Evolutionary conservation across 2,888 invertebrate genomes (phyloP).

Genomic region (Ochropleura plecta): DNA sequence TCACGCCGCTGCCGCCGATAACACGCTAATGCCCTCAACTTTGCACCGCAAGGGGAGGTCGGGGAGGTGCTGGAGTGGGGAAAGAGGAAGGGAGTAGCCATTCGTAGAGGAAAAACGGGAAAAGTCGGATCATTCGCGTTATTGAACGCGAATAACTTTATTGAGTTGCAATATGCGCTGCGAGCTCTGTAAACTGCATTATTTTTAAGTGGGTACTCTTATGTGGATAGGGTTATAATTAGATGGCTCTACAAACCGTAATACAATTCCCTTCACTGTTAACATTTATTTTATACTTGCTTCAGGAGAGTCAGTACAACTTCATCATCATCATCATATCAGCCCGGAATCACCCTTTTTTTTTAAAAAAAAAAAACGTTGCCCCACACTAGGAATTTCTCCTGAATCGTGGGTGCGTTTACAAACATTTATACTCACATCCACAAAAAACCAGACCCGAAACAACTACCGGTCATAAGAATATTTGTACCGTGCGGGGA

Average conservation of each 20-base stretch:
- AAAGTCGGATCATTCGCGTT: constrained; percentile 89
- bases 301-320: background rate
- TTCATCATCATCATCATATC: no score
- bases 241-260: constrained; percentile 32
- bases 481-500: no score
- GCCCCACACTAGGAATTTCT: no score
- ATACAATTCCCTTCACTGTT: background rate
- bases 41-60: constrained; percentile 87
- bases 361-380: no score
- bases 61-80: constrained; percentile 64
- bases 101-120: constrained; percentile 87
- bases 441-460: no score
- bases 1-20: constrained; percentile 89
- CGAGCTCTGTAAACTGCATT: constrained; percentile 52
- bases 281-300: constrained; percentile 20
- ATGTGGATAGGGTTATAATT: constrained; percentile 44
- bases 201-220: constrained; percentile 45
- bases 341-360: no score
- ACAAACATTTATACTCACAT: no score
- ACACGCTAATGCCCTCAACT: constrained; percentile 91
- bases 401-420: no score
- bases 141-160: constrained; percentile 89
- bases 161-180: constrained; percentile 83
- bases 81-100: constrained; percentile 72
- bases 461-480: no score